Conservation (phyloP, 2,113 vertebrate species). For the Lonchura striata region DNA sequence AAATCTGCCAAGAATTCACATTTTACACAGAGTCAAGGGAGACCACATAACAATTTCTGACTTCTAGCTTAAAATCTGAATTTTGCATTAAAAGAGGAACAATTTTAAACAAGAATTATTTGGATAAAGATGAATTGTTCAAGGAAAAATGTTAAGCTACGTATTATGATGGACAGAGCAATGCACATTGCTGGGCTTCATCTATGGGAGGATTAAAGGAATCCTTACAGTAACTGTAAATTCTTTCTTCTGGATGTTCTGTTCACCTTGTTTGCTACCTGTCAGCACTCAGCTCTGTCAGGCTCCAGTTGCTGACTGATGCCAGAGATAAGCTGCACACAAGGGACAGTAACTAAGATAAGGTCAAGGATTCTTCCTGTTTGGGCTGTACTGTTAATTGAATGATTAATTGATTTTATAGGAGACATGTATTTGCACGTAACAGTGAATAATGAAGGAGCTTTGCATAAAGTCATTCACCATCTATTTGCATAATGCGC, state of each 20-base stretch:
- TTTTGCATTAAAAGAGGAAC: not conserved
- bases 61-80: not conserved
- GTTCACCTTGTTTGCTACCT: not conserved
- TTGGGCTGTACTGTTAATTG: not conserved
- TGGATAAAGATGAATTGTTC: not conserved
- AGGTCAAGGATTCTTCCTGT: not conserved
- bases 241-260: not conserved
- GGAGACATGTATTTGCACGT: not conserved
- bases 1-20: not conserved
- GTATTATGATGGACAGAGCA: not conserved
- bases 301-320: conserved; percentile 17
- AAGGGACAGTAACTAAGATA: conserved; percentile 14
- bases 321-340: conserved; percentile 21
- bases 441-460: not conserved
- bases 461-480: not conserved
- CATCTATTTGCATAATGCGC: not conserved
- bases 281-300: not conserved
- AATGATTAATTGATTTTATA: conserved; percentile 5
- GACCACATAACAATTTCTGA: not conserved
- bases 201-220: not conserved
- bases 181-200: not conserved
- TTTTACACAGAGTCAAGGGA: not conserved
- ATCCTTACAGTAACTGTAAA: not conserved
- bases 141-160: not conserved
- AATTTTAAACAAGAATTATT: not conserved